phyloP scores from a whole-genome alignment of 2,113 vertebrate genomes.

The Chlamydotis undulata region DNA sequence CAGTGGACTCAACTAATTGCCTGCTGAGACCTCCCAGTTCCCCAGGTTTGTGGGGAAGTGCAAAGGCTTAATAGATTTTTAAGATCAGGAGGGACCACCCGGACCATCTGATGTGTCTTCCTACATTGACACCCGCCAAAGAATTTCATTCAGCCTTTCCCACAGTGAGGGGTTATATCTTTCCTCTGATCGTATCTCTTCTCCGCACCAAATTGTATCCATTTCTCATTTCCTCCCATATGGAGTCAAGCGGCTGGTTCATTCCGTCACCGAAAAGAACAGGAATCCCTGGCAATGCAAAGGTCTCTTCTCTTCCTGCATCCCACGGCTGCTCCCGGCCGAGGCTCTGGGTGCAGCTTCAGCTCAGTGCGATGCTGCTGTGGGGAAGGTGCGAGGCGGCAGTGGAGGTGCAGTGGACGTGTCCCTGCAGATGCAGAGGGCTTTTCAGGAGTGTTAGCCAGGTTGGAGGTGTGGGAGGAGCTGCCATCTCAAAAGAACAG shows the following conservation, averaged over 20 bases:
- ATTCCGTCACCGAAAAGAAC: background rate
- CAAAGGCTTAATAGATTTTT: background rate
- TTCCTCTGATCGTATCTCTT: background rate
- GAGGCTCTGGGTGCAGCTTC: background rate
- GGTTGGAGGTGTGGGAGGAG: background rate
- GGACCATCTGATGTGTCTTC: background rate
- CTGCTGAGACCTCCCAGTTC: background rate
- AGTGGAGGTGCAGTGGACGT: background rate
- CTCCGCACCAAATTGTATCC: background rate
- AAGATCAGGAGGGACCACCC: background rate
- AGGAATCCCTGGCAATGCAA: background rate
- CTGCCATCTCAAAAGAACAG: background rate
- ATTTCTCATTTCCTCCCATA: background rate
- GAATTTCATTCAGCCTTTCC: background rate
- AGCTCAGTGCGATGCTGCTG: accelerated
- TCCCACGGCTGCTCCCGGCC: background rate
- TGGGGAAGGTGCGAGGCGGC: background rate
- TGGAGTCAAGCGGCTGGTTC: background rate
- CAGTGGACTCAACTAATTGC: slow-evolving; percentile 26
- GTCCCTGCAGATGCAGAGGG: background rate
- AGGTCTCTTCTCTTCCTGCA: background rate
- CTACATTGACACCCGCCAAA: background rate
- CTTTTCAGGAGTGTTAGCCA: background rate
- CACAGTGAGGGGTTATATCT: background rate
- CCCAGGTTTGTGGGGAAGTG: accelerated